Base-by-base conservation (phyloP, 2,888 invertebrate species). In the Luffia ferchaultella region DNA sequence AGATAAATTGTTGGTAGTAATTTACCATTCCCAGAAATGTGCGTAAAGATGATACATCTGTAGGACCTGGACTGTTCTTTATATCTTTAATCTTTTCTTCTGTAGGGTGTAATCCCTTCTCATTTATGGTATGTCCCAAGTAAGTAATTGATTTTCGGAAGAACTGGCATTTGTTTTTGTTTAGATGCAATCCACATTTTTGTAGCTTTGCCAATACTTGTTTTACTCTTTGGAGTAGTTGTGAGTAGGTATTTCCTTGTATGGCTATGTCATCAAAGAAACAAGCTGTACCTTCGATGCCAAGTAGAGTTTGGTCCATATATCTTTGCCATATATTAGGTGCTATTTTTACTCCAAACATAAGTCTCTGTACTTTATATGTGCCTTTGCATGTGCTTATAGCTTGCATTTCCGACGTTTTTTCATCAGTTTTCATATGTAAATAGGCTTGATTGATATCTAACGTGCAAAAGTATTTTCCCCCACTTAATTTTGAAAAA, bases 251-350 rank as follows among this genome's bases (percentile, higher is more conserved):
- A n/a, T 9, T 16, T 20, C 46, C 46, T 20, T 18, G 9, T 15
- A 46, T 20, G 7, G 19, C 16, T 7, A 46, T 46, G n/a, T 46
- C 46, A 20, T 46, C 46, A 3, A 46, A 46, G 20, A 46, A 46
- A 20, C 46, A 46, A 1, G 54, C 55, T n/a, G 57, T 58, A 1
- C 61, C 62, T 16, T 55, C 53, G 2, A 63, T 12, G 40, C 58
- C 60, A 30, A 55, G 56, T 18, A 65, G 53, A 16, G 60, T 49
- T 49, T 62, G 58, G 40, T 65, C 66, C 63, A 68, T 66, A 49
- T 57, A 61, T 1, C 59, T 53, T 54, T 66, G 63, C 58, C 63
- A 65, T 0, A 57, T 45, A 43, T 50, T 56, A 42, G 64, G 63
- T 16, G 62, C 61, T 2, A 56, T 52, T 53, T 63, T 59, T 0